Evolutionary conservation across 2,797 vertebrate species (phyloP), one percentile per base, ranked within the genome.

Genomic region (Malacoctenus gilli): DNA sequence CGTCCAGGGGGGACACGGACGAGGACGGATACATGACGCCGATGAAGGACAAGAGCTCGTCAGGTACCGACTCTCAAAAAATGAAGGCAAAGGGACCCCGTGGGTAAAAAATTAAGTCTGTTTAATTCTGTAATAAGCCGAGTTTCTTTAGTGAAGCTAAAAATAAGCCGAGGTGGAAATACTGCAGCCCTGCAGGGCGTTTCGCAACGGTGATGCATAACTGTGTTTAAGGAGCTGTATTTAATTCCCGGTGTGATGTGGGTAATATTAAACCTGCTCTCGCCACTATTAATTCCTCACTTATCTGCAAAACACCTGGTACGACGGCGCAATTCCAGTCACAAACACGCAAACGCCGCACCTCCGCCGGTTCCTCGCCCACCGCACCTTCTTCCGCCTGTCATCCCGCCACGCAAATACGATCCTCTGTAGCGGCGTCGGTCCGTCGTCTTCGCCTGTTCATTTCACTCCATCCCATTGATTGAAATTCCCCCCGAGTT

Each of bases 11-110:
- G 25, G 93, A 94, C 63, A 88, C 93, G 11, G 94, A 95, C 23
- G 95, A 95, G 79, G 96, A 98, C 0, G 95, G 95, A 12, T 98
- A 98, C 87, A 95, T 99, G 94, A 97, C 93, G 0, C 93, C 96
- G 0, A 96, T 95, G 93, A 91, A 95, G 84, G 95, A 98, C 82
- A 97, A 97, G 64, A 85, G 87, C 61, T 93, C 94, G 64, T 93
- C 95, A 94, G 96, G 97, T 97, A 93, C 25, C 5, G 8, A 51
- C 41, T 54, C 10, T 25, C 11, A 43, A 14, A 42, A 57, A 14
- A 32, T n/a, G 22, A 16, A 32, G 11, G 30, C 11, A 49, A 8
- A 36, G 5, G n/a, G n/a, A n/a, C n/a, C n/a, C n/a, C n/a, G n/a
- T n/a, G n/a, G n/a, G n/a, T n/a, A 28, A 32, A 32, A 10, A 39